Conservation (phyloP, 2,888 invertebrate genomes). For the Arge pagana region DNA sequence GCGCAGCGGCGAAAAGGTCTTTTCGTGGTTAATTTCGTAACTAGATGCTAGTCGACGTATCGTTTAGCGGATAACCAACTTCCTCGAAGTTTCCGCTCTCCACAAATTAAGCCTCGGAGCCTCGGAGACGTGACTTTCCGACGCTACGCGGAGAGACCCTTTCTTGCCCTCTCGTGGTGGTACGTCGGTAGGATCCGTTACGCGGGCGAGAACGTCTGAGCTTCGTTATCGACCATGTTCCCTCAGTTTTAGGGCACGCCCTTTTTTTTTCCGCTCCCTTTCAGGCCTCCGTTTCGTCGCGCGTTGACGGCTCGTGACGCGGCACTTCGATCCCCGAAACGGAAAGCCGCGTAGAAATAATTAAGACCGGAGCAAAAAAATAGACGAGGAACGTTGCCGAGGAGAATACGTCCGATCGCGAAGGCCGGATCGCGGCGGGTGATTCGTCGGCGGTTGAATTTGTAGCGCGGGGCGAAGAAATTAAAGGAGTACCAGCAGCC, state of each 20-base stretch:
- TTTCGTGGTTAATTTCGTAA: no score
- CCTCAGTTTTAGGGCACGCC: constrained; percentile 16
- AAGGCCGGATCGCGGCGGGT: constrained; percentile 4
- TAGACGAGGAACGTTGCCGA: constrained; percentile 1
- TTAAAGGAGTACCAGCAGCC: constrained; percentile 6
- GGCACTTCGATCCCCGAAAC: no score
- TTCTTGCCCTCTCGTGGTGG: constrained; percentile 23
- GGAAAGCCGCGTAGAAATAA: neutral
- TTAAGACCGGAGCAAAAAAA: neutral
- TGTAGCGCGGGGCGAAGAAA: constrained; percentile 8
- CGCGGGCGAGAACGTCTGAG: constrained; percentile 31
- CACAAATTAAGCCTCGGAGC: no score
- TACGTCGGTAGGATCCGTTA: constrained; percentile 12
- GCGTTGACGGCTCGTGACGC: no score
- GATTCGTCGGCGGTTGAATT: constrained; percentile 6
- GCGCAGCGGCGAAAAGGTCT: no score
- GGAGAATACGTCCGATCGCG: neutral
- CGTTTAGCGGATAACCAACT: no score
- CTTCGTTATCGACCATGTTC: constrained; percentile 33
- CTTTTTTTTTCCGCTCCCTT: constrained; percentile 1
- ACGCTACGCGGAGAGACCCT: constrained; percentile 9
- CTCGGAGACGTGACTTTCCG: constrained; percentile 17
- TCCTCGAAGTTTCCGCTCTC: no score
- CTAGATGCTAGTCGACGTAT: no score
- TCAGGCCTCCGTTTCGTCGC: neutral